phyloP scores from a whole-genome alignment of 2,113 vertebrate species.

The Pteruthius melanotis region DNA sequence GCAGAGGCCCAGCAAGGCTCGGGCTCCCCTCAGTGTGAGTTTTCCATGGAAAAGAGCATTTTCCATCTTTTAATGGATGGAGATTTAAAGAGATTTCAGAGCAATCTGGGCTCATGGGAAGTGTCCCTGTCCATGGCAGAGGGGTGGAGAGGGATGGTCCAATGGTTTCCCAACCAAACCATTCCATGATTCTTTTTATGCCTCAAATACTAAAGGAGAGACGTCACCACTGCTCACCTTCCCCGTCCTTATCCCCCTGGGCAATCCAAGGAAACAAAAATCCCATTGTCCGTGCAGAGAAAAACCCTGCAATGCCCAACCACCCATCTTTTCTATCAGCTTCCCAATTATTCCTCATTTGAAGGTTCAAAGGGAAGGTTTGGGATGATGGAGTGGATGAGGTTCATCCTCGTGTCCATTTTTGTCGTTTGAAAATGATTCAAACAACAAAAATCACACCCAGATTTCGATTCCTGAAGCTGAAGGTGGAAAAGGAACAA shows the following conservation, averaged over 20 bases:
- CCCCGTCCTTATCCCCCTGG: background rate
- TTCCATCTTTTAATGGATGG: background rate
- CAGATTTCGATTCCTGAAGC: background rate
- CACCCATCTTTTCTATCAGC: rapidly evolving
- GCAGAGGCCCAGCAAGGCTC: background rate
- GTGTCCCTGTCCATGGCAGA: background rate
- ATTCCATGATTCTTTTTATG: background rate
- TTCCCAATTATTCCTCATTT: background rate
- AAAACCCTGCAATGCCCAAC: background rate
- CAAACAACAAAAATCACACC: background rate
- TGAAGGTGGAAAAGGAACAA: background rate
- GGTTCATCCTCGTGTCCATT: rapidly evolving
- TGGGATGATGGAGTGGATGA: background rate
- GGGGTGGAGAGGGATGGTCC: background rate
- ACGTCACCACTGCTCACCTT: rapidly evolving
- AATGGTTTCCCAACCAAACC: background rate
- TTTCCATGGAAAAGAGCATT: background rate
- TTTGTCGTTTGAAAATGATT: too few relatives aligned
- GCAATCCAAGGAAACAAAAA: background rate
- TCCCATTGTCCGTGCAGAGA: rapidly evolving
- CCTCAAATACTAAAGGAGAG: background rate
- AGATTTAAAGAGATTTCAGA: background rate
- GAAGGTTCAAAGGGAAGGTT: too few relatives aligned
- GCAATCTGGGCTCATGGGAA: background rate
- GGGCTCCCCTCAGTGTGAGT: rapidly evolving